phyloP scores from a whole-genome alignment of 92 coral and sea anemone genomes.

The Umimayanthus chanpuru region DNA sequence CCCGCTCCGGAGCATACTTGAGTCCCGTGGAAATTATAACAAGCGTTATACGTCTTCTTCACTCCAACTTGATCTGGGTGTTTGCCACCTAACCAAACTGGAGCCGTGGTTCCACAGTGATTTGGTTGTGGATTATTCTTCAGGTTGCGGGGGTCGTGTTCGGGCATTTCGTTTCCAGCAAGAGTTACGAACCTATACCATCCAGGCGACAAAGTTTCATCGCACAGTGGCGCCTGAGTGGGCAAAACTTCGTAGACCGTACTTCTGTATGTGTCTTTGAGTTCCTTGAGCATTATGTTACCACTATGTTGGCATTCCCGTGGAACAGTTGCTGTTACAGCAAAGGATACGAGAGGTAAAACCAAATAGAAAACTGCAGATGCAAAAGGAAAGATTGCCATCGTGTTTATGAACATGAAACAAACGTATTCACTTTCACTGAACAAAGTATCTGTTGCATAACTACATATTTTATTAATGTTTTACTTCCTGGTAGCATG shows the following conservation, averaged over 20 bases:
- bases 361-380: background rate
- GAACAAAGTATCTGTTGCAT: too few relatives aligned
- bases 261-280: background rate
- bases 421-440: too few relatives aligned
- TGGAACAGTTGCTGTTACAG: background rate
- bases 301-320: background rate
- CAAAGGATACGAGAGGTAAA: background rate
- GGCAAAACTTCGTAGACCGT: conserved; percentile 4
- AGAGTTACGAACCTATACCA: background rate
- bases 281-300: too few relatives aligned
- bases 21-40: background rate
- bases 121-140: conserved; percentile 5
- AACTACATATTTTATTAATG: too few relatives aligned
- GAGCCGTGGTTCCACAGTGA: background rate
- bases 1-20: conserved; percentile 4
- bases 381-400: background rate
- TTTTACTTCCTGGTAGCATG: too few relatives aligned
- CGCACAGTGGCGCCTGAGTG: background rate
- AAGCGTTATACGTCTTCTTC: background rate
- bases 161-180: background rate
- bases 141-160: background rate
- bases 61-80: background rate
- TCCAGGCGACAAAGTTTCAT: background rate
- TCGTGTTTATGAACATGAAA: background rate
- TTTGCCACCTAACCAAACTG: conserved; percentile 22